Evolutionary conservation across 2,888 invertebrate genomes (phyloP).

Genomic region (Pterobdella sp.): DNA sequence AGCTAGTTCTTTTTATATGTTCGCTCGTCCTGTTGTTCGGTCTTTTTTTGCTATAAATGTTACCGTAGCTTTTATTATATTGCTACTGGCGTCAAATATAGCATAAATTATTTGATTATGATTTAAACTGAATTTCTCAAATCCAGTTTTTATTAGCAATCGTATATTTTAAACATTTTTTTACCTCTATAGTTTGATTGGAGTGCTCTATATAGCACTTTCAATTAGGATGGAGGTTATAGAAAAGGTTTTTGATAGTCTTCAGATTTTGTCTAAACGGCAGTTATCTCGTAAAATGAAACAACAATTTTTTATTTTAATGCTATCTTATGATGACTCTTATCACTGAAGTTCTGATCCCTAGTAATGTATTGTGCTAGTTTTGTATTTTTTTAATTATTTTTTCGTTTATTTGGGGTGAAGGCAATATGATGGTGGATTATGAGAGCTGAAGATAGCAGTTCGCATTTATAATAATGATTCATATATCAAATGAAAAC

Average conservation of each 20-base stretch:
- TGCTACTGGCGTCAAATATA: conserved; percentile 10
- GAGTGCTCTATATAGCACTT: not conserved
- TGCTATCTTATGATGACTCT: not conserved
- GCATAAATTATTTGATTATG: not conserved
- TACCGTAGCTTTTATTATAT: conserved; percentile 1
- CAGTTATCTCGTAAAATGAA: not conserved
- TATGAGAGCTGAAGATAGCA: conserved; percentile 12
- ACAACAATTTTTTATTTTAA: not conserved
- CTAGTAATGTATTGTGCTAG: not conserved
- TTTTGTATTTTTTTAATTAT: not conserved
- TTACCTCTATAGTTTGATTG: conserved; percentile 6
- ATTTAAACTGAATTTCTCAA: conserved; percentile 3
- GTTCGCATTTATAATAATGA: no score
- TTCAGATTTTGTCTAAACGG: not conserved
- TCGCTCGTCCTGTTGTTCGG: not conserved
- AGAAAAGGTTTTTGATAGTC: not conserved
- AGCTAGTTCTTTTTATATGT: not conserved
- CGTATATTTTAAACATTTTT: not conserved
- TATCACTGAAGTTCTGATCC: not conserved
- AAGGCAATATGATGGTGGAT: conserved; percentile 4
- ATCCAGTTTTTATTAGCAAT: not conserved
- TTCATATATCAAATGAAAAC: no score
- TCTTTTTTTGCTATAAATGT: conserved; percentile 13
- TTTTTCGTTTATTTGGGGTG: not conserved
- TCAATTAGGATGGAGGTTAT: conserved; percentile 8